These are phyloP conservation scores for Reticulitermes lucifugus DNA, from an alignment of 2,888 invertebrate genomes.

Conservation along the genomic window DNA sequence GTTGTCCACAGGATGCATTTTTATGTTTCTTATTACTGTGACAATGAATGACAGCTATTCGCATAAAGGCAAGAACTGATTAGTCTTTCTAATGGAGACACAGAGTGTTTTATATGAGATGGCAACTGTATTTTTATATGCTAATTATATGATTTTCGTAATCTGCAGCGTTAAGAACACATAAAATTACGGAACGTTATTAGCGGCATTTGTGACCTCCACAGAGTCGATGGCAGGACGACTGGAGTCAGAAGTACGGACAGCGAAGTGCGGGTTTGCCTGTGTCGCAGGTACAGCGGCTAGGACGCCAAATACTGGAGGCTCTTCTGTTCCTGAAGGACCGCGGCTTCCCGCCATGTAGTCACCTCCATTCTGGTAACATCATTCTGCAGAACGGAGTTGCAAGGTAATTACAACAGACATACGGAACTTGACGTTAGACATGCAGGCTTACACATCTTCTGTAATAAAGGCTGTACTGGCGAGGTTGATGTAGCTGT, in stretches of 20 bases:
- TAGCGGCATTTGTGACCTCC: background rate
- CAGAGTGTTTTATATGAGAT: too few species aligned
- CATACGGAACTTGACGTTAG: slow-evolving; percentile 2
- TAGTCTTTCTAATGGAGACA: too few species aligned
- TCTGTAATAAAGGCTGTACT: too few species aligned
- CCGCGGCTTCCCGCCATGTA: slow-evolving; percentile 87
- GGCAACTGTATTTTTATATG: too few species aligned
- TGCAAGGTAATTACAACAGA: slow-evolving; percentile 72
- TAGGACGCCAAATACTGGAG: slow-evolving; percentile 89
- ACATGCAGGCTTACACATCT: background rate
- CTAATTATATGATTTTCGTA: too few species aligned
- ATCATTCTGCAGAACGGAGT: slow-evolving; percentile 93
- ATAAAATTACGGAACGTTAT: too few species aligned
- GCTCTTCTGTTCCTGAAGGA: slow-evolving; percentile 87
- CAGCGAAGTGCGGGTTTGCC: slow-evolving; percentile 77
- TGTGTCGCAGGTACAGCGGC: slow-evolving; percentile 83
- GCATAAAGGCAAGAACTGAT: too few species aligned
- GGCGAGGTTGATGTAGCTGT: too few species aligned
- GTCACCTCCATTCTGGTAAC: slow-evolving; percentile 91
- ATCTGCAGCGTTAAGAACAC: too few species aligned
- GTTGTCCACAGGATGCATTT: too few species aligned
- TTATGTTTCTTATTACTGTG: too few species aligned
- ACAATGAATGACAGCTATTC: too few species aligned
- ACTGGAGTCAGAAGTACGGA: slow-evolving; percentile 82
- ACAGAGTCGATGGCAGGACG: slow-evolving; percentile 84